These are phyloP conservation scores for Salvelinus fontinalis DNA, from an alignment of 2,113 vertebrate species.

Conservation along the genomic window DNA sequence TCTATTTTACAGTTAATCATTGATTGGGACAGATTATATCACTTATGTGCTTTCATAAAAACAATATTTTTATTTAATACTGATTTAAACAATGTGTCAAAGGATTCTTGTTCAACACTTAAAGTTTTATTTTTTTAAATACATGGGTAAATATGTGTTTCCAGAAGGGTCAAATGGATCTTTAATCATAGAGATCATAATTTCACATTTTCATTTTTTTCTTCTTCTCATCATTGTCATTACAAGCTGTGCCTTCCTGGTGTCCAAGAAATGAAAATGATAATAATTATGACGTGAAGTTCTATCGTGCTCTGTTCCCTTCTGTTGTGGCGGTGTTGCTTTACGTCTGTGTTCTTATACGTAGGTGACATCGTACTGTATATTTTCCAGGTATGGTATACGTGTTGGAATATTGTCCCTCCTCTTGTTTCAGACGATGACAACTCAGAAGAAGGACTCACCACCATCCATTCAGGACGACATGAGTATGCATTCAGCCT, in stretches of 20 bases:
- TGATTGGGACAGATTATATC: neutral
- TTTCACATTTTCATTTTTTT: neutral
- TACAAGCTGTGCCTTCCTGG: too few species aligned
- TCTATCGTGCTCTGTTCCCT: neutral
- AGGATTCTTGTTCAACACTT: neutral
- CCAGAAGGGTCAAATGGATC: neutral
- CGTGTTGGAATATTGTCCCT: constrained; percentile 79
- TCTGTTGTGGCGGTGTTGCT: too few species aligned
- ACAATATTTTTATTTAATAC: neutral
- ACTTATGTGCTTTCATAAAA: neutral
- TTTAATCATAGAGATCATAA: neutral
- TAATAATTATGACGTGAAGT: neutral
- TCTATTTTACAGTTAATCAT: too few species aligned
- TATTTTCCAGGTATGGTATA: constrained; percentile 78
- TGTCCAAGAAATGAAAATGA: neutral
- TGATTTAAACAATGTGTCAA: neutral
- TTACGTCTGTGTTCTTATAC: constrained; percentile 63
- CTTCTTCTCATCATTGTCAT: neutral
- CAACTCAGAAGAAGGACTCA: constrained; percentile 95
- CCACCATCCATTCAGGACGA: constrained; percentile 95
- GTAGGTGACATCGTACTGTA: constrained; percentile 71
- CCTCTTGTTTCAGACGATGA: constrained; percentile 89
- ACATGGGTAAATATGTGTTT: neutral
- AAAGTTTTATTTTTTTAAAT: neutral
- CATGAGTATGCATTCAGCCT: constrained; percentile 99